A percentile compares a stretch with the other conserved stretches of the same genome.
phyloP scores from a whole-genome alignment of 2,888 invertebrate genomes.

The Tridacna crocea region DNA sequence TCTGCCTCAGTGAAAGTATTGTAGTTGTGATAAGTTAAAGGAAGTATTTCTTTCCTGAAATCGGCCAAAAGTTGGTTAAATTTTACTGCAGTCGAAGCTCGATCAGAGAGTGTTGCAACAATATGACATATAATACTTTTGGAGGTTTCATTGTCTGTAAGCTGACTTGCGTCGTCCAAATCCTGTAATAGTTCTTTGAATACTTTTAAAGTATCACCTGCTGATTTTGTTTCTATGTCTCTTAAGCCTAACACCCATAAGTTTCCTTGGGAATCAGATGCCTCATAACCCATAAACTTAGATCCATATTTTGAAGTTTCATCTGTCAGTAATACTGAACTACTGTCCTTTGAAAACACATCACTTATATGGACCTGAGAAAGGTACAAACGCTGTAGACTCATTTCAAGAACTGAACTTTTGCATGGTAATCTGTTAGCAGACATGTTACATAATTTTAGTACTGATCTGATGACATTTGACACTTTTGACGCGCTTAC shows the following conservation, averaged over 20 bases:
- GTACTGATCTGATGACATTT: slow-evolving; percentile 13
- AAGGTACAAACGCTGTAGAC: slow-evolving; percentile 22
- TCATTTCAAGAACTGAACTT: slow-evolving; percentile 23
- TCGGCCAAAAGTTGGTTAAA: slow-evolving; percentile 37
- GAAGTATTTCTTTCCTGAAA: slow-evolving; percentile 42
- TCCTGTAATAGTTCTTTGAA: slow-evolving; percentile 41
- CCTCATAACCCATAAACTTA: slow-evolving; percentile 34
- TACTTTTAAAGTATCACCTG: too few species aligned
- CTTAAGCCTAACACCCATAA: too few species aligned
- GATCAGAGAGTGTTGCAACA: slow-evolving; percentile 47
- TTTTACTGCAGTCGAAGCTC: too few species aligned
- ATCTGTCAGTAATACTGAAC: slow-evolving; percentile 22
- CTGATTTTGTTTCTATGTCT: too few species aligned
- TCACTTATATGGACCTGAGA: slow-evolving; percentile 21
- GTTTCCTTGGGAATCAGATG: too few species aligned
- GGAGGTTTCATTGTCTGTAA: slow-evolving; percentile 32
- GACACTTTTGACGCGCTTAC: slow-evolving; percentile 25
- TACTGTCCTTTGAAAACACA: too few species aligned
- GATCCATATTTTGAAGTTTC: slow-evolving; percentile 44
- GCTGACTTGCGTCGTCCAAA: slow-evolving; percentile 19
- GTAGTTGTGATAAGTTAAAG: slow-evolving; percentile 32
- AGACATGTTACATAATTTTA: slow-evolving; percentile 7
- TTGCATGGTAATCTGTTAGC: slow-evolving; percentile 21
- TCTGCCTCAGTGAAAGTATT: slow-evolving; percentile 34
- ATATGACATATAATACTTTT: slow-evolving; percentile 39